These are phyloP conservation scores for Charadrius vociferus DNA, from an alignment of 2,113 vertebrate species.

Conservation along the genomic window DNA sequence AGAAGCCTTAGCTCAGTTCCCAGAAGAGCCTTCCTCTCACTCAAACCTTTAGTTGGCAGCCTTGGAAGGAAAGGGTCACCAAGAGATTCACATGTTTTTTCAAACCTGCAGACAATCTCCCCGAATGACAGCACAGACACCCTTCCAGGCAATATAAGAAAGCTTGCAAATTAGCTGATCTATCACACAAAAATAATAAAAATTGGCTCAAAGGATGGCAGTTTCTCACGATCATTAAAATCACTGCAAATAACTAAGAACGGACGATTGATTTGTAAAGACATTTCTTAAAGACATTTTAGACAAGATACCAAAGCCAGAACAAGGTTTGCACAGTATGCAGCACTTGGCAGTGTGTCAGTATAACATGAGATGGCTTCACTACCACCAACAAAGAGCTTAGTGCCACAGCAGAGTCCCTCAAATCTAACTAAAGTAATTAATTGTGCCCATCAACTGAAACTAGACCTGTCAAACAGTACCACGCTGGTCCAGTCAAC, in stretches of 20 bases:
- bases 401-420: background rate
- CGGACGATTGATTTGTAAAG: background rate
- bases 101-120: background rate
- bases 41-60: background rate
- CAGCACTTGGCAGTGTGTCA: background rate
- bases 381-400: background rate
- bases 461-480: background rate
- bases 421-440: background rate
- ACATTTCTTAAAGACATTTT: background rate
- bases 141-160: background rate
- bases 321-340: background rate
- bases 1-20: background rate
- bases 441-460: background rate
- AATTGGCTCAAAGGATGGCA: background rate
- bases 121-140: background rate
- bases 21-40: background rate
- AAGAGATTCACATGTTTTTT: background rate
- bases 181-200: background rate
- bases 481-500: rapidly evolving
- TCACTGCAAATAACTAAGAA: background rate
- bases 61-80: background rate
- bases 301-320: background rate
- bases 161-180: background rate
- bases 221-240: background rate
- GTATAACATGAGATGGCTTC: background rate